Conservation (phyloP, 2,797 vertebrate species). For the Lepus oiostolus region DNA sequence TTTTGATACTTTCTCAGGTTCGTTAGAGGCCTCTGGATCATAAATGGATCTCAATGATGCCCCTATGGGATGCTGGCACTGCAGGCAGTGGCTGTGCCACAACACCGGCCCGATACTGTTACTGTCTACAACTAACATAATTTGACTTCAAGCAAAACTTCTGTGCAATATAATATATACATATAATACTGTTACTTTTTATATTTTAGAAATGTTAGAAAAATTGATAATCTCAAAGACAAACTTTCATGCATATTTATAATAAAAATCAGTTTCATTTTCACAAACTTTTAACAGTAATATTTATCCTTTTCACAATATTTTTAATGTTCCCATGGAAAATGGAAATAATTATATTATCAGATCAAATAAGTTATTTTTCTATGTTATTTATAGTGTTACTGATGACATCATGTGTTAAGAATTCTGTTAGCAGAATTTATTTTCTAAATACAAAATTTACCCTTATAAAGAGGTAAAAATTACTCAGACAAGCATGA, state of each 20-base stretch:
- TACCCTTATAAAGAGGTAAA: background rate
- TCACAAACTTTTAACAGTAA: background rate
- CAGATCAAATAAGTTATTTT: background rate
- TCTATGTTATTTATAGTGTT: background rate
- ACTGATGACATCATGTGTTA: background rate
- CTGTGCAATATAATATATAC: background rate
- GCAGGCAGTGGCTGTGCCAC: no score
- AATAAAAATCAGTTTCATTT: background rate
- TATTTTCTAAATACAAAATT: background rate
- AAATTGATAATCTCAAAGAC: background rate
- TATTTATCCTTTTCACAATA: background rate
- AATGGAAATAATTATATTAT: background rate
- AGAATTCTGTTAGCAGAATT: background rate
- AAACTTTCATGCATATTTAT: background rate
- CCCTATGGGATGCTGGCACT: no score
- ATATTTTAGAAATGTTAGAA: background rate
- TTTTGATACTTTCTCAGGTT: no score
- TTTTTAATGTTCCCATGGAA: background rate
- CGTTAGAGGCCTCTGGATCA: no score
- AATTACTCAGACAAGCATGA: background rate
- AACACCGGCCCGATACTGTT: background rate
- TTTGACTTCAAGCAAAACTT: background rate
- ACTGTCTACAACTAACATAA: background rate
- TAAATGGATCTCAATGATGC: no score
- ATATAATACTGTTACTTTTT: background rate